Evolutionary conservation across 2,888 invertebrate genomes (phyloP).

Genomic region (Hoplodrina blanda): DNA sequence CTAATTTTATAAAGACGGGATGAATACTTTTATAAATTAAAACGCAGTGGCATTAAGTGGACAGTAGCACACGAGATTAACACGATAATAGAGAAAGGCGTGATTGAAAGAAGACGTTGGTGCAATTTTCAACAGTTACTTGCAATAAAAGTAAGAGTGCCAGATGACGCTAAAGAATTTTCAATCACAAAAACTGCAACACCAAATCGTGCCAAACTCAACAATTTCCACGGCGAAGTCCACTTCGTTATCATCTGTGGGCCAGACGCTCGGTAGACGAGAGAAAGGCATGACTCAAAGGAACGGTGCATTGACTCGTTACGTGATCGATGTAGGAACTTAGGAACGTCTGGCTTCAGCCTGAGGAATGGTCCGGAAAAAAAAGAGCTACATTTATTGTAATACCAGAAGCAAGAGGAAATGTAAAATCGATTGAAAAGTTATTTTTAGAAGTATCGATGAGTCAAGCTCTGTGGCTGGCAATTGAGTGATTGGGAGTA

Average conservation of each 20-base stretch:
- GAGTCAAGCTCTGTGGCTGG: slow-evolving; percentile 3
- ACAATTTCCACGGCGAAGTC: slow-evolving; percentile 26
- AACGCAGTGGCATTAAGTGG: background rate
- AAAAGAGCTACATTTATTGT: background rate
- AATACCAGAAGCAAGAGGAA: slow-evolving; percentile 20
- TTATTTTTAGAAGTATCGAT: slow-evolving; percentile 16
- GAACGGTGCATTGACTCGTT: slow-evolving; percentile 72
- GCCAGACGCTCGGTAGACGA: slow-evolving; percentile 60
- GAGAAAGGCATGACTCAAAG: slow-evolving; percentile 83
- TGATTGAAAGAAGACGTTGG: background rate
- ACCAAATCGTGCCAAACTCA: slow-evolving; percentile 17
- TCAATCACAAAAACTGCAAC: slow-evolving; percentile 4
- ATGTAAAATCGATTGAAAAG: slow-evolving; percentile 15
- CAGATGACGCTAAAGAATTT: background rate
- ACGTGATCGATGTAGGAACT: slow-evolving; percentile 62
- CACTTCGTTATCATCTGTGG: slow-evolving; percentile 34
- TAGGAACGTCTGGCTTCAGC: slow-evolving; percentile 38
- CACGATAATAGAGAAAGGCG: background rate
- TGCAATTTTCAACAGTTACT: background rate
- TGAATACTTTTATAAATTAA: background rate
- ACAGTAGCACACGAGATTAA: background rate
- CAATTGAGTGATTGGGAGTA: slow-evolving; percentile 4
- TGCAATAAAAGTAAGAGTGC: background rate
- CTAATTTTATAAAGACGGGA: background rate
- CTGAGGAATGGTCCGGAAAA: slow-evolving; percentile 21